Base-by-base conservation (phyloP, 2,888 invertebrate genomes). In the Oithona nana region DNA sequence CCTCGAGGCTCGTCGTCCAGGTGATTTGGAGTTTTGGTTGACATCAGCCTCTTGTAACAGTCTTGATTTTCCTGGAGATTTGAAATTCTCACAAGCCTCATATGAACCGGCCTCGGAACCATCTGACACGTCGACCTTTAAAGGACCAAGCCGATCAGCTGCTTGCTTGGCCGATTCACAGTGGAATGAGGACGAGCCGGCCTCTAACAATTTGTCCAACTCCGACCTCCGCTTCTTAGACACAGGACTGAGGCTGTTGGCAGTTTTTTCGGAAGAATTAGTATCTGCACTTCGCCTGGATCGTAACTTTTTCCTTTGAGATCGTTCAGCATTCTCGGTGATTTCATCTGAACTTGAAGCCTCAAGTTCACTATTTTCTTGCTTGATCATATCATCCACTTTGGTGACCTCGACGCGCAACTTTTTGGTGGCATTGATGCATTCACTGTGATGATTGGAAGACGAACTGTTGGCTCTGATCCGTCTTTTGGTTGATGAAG, bases 101-200 rank as follows among this genome's bases (percentile, higher is more conserved):
- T 24, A 39, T n/a, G 31, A 26, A 8, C 49, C 49, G 11, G 39
- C 22, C 16, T 59, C 28, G 1, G 59, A 59, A 24, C 26, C 16
- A 3, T 59, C 59, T n/a, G 59, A 48, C 39, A 59, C 59, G 28
- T 59, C 59, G 20, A 59, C 39, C 24, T 59, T n/a, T 22, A 59
- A 22, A 11, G 59, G 59, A 11, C 59, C 59, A 13, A 59, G 22
- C 16, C 26, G 13, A n/a, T 26, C 39, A 11, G 59, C 39, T 16
- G 59, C 59, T 8, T 30, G 31, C 16, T 20, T 39, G 26, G 59
- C 59, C 22, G 59, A 48, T 26, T 59, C 59, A 22, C 20, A 59
- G 28, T 59, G 59, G 28, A 59, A 59, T 16, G 59, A 59, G 4
- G 59, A 31, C 20, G 20, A 30, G 11, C 30, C 59, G 39, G 59